Evolutionary conservation across 2,888 invertebrate genomes (phyloP).

Genomic region (Acholoe squamosa): DNA sequence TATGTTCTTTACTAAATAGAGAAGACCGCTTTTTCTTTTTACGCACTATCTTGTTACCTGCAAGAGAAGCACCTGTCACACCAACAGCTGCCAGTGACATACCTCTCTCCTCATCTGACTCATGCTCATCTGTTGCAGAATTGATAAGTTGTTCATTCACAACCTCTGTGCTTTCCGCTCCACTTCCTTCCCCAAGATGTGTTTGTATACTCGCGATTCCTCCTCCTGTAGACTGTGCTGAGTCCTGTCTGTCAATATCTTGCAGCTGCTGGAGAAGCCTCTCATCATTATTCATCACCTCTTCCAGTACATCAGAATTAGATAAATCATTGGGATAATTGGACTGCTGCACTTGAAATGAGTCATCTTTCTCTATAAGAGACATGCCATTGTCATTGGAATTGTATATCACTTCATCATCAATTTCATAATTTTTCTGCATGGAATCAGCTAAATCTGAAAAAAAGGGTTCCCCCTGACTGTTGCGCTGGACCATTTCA

Average conservation of each 20-base stretch:
- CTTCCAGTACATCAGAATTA: neutral
- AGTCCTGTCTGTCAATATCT: neutral
- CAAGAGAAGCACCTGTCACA: neutral
- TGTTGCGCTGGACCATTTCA: neutral
- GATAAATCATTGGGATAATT: neutral
- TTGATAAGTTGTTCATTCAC: neutral
- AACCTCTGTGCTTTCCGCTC: neutral
- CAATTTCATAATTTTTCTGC: neutral
- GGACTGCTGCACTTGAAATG: neutral
- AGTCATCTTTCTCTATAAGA: neutral
- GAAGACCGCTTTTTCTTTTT: neutral
- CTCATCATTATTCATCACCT: neutral
- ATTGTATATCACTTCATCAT: neutral
- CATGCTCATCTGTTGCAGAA: neutral
- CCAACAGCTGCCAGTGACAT: neutral
- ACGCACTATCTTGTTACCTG: neutral
- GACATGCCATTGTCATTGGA: neutral
- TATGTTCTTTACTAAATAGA: neutral
- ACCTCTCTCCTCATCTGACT: neutral
- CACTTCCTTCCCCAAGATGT: neutral
- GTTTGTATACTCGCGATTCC: neutral
- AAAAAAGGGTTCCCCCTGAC: neutral
- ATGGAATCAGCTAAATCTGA: neutral
- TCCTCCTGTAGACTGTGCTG: neutral
- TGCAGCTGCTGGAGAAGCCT: slow-evolving; percentile 1